These are phyloP conservation scores for Formica selysi DNA, from an alignment of 1,140 invertebrate species.

Conservation along the genomic window DNA sequence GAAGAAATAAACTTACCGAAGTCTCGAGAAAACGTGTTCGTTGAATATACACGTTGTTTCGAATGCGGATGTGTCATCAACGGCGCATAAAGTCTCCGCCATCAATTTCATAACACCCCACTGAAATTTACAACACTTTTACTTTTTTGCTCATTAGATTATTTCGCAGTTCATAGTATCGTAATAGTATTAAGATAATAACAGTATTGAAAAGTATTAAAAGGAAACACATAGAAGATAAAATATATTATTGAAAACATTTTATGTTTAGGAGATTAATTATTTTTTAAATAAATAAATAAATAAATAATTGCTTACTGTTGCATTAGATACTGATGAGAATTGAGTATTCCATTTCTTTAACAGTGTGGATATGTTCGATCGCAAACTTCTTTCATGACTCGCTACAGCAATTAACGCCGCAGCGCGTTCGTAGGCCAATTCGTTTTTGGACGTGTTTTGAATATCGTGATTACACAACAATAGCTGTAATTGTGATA, in stretches of 20 bases:
- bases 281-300: not conserved
- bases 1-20: slow-evolving; percentile 73
- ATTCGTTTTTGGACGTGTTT: slow-evolving; percentile 72
- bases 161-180: too few species aligned
- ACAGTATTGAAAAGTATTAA: slow-evolving; percentile 28
- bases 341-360: slow-evolving; percentile 83
- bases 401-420: slow-evolving; percentile 78
- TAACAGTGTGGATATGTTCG: slow-evolving; percentile 75
- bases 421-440: slow-evolving; percentile 81
- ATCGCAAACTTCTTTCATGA: slow-evolving; percentile 71
- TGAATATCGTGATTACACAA: slow-evolving; percentile 79
- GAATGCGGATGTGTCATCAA: slow-evolving; percentile 71
- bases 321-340: slow-evolving; percentile 72
- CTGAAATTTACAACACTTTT: slow-evolving; percentile 72
- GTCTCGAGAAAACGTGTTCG: slow-evolving; percentile 75
- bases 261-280: not conserved
- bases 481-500: slow-evolving; percentile 79
- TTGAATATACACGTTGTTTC: slow-evolving; percentile 75
- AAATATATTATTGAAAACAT: slow-evolving; percentile 20
- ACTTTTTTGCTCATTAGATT: not conserved
- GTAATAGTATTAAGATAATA: not conserved
- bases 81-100: slow-evolving; percentile 75
- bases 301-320: slow-evolving; percentile 71
- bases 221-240: not conserved
- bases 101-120: slow-evolving; percentile 81